Conservation (phyloP, 2,888 invertebrate genomes). For the Maniola hyperantus region DNA sequence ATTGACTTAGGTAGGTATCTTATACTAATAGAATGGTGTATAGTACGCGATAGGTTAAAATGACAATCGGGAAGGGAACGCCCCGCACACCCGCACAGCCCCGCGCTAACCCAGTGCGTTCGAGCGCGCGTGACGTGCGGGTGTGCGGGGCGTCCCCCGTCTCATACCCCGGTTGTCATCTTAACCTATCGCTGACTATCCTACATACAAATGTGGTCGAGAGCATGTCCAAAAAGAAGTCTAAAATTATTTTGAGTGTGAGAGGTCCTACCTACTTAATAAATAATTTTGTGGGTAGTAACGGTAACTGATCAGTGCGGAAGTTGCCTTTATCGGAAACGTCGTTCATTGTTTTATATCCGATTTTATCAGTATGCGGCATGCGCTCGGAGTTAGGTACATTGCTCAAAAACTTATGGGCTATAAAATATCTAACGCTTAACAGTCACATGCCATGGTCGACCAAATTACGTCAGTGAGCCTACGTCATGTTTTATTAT, state of each 20-base stretch:
- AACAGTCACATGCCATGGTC: not conserved
- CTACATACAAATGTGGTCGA: no score
- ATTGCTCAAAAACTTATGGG: not conserved
- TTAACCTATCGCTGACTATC: no score
- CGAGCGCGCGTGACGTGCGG: no score
- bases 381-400: conserved; percentile 29
- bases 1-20: no score
- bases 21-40: no score
- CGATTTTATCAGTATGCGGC: conserved; percentile 35
- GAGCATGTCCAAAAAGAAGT: not conserved
- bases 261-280: not conserved
- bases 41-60: no score
- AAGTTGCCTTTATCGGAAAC: conserved; percentile 29
- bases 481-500: not conserved
- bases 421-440: not conserved
- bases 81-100: no score
- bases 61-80: no score
- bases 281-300: conserved; percentile 2
- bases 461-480: not conserved
- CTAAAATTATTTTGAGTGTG: not conserved
- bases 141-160: no score
- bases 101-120: no score
- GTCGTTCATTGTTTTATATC: conserved; percentile 34
- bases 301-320: conserved; percentile 29
- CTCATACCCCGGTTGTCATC: no score